Base-by-base conservation (phyloP, 2,113 vertebrate genomes). In the Gnathonemus longibarbis region DNA sequence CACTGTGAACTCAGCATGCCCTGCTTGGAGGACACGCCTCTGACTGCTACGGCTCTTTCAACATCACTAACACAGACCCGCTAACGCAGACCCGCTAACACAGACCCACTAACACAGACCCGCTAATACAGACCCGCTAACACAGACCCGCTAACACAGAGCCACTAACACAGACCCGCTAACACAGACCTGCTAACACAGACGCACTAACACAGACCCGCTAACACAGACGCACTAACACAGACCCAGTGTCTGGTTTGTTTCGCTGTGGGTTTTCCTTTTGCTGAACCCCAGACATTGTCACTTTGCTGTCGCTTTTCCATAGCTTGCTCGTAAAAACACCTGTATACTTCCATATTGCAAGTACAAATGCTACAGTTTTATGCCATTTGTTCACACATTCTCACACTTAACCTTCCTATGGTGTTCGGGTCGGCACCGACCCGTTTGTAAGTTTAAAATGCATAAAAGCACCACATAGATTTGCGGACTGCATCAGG, bases 1-100 rank as follows among this genome's bases (percentile, higher is more conserved):
- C 95, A 94, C 39, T 24, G 10, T 90, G 86, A 11, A 92, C 13
- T 77, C 91, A 58, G 66, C 87, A 15, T 92, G 85, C 87, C 92
- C 45, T 31, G 42, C 88, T 42, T 27, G 27, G 3, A n/a, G 10
- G 10, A 88, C 70, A 84, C 0, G 6, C 56, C 88, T 35, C 74
- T 80, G 74, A 80, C 74, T 17, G 31, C 74, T 15, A 39, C 70
- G 0, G 7, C 10, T 74, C 27, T 80, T 80, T 80, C 74, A 42
- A 80, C 74, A 80, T 80, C 15, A 8, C 5, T 80, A 80, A 19
- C 74, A 66, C 70, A 80, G 74, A 80, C 70, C n/a, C 48, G 1
- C 48, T 49, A 48, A 48, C 35, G 35, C 31, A 31, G 31, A 31
- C 31, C 50, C 15, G 2, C 50, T 17, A 52, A 52, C 50, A 52